Evolutionary conservation across 2,113 vertebrate species (phyloP).

Genomic region (Sus scrofa): DNA sequence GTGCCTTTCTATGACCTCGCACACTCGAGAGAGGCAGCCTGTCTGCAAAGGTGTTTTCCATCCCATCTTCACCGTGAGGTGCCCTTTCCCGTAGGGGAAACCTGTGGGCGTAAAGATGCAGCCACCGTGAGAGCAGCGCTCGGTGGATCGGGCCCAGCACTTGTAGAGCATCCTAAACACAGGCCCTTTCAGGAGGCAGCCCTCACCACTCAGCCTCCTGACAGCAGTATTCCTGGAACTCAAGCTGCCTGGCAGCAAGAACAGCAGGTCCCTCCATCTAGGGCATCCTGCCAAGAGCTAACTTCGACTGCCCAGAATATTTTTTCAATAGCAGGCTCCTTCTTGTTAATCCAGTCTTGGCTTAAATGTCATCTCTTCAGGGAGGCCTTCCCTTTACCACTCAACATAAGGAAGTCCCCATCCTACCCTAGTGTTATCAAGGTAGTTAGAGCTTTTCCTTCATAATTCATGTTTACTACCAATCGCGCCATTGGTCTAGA

Average conservation of each 20-base stretch:
- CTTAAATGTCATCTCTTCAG: background rate
- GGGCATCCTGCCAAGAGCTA: slow-evolving; percentile 7
- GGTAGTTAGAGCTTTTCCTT: background rate
- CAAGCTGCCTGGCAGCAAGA: background rate
- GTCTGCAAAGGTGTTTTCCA: background rate
- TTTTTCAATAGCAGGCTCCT: background rate
- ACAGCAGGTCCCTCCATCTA: background rate
- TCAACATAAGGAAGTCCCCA: background rate
- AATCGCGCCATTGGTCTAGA: background rate
- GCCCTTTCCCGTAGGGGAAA: background rate
- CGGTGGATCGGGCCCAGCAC: background rate
- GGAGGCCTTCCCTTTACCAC: background rate
- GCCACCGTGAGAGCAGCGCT: background rate
- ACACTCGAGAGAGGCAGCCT: background rate
- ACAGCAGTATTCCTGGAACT: background rate
- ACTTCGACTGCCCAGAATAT: background rate
- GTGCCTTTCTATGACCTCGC: background rate
- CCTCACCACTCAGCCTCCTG: background rate
- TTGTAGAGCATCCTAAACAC: background rate
- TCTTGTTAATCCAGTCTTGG: background rate
- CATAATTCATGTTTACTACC: background rate
- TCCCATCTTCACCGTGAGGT: background rate
- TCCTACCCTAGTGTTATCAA: background rate
- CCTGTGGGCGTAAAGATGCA: background rate
- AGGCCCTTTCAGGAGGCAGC: background rate